Evolutionary conservation across 2,797 vertebrate species (phyloP), one percentile per base, ranked within the genome.

Genomic region (Hoplostethus mediterraneus): DNA sequence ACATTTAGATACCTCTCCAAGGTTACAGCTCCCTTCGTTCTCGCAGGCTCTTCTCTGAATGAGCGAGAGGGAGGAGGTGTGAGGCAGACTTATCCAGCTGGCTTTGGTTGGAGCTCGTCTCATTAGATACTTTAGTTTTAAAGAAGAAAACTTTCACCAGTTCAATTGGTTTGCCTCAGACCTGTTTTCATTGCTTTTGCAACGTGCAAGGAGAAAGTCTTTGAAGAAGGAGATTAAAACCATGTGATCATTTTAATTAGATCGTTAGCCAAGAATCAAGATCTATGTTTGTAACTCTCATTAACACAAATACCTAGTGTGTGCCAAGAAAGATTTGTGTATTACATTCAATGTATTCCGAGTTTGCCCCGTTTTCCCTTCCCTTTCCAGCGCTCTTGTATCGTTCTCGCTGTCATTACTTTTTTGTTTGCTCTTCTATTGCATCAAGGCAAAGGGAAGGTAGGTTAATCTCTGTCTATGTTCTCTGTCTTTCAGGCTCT

Each of bases 401-500:
- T 74, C 79, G 44, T 70, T 80, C 51, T 68, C 67, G 52, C 65
- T 83, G 72, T 87, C 75, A 62, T 76, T 79, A 53, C 10, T 9
- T 75, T 88, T 86, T 74, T 82, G 77, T 89, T 82, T 79, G 69
- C 79, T 83, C 64, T 82, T 77, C 76, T 77, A 77, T 87, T 85
- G 79, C 66, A 72, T 90, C 80, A 87, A 90, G 79, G 87, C 86
- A 86, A 85, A 87, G 81, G 59, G 79, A 86, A 90, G 83, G 83
- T 88, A 83, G 80, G 84, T 88, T 91, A 94, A 94, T 92, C 83
- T 88, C 61, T 80, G 63, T 83, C 71, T 91, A 66, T 86, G 80
- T 85, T 89, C 82, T 92, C 85, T 95, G 94, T 93, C 91, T 92
- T 91, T 81, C 95, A 99, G 98, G 96, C 97, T 99, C 89, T 99